Conservation (phyloP, 92 coral and sea anemone species). For the Porites divaricata region DNA sequence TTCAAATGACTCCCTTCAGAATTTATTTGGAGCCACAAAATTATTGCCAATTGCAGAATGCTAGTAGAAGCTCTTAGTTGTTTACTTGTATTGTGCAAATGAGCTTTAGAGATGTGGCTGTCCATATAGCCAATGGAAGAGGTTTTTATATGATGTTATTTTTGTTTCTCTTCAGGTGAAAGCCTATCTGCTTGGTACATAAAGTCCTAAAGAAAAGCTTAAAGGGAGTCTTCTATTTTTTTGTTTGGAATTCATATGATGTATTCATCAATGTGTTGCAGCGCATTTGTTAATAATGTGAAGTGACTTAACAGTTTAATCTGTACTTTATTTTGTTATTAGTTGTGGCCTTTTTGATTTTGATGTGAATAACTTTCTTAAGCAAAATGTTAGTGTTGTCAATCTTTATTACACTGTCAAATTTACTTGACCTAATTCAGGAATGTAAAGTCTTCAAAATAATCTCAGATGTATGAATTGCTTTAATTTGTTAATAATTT, state of each 20-base stretch:
- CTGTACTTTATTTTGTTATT: background rate
- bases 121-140: no score
- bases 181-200: slow-evolving; percentile 53
- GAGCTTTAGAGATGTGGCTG: no score
- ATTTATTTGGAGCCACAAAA: no score
- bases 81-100: no score
- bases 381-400: no score
- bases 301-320: background rate
- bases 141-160: background rate
- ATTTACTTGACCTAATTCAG: no score
- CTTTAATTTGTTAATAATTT: background rate
- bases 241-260: background rate
- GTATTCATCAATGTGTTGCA: background rate
- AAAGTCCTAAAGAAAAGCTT: background rate
- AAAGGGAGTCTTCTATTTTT: background rate
- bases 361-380: background rate
- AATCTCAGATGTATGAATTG: background rate
- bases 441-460: no score
- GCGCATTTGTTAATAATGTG: no score
- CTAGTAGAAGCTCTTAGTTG: no score
- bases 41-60: no score
- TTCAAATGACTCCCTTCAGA: no score
- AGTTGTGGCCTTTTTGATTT: background rate
- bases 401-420: no score
- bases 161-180: slow-evolving; percentile 21